Conservation (phyloP, 2,797 vertebrate species). For the Ciconia nigra region DNA sequence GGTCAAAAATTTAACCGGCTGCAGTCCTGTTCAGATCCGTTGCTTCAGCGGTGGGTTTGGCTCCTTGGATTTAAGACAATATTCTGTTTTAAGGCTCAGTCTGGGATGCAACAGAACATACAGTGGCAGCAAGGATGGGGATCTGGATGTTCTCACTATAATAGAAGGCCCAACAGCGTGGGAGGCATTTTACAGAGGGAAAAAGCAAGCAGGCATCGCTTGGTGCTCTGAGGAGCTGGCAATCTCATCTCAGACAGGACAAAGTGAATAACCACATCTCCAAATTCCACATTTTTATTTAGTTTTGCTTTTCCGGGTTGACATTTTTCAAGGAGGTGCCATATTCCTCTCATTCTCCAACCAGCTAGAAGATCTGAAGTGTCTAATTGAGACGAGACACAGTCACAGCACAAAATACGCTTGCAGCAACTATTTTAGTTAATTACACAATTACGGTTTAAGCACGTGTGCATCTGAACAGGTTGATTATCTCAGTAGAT, state of each 20-base stretch:
- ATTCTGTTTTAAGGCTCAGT: neutral
- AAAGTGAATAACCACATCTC: neutral
- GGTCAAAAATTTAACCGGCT: neutral
- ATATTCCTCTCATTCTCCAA: neutral
- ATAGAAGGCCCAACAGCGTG: fast-evolving
- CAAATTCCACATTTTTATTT: neutral
- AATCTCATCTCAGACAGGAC: neutral
- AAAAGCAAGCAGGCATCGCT: neutral
- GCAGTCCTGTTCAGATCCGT: neutral
- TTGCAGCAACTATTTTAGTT: neutral
- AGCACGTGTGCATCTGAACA: neutral
- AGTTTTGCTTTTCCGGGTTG: neutral
- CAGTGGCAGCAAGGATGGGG: neutral
- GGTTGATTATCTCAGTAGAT: neutral
- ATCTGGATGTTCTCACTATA: neutral
- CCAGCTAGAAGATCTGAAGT: neutral
- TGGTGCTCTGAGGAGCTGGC: neutral
- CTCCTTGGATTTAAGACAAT: neutral
- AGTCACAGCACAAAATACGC: neutral
- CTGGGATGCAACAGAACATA: neutral
- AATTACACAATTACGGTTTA: neutral
- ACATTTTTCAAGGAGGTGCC: neutral
- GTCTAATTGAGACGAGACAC: neutral
- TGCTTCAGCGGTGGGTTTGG: neutral
- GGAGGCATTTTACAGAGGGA: neutral